Percentiles rank a stretch among this genome's conserved stretches.
These are phyloP conservation scores for Antrozous pallidus DNA, from an alignment of 2,797 vertebrate genomes.

Conservation along the genomic window DNA sequence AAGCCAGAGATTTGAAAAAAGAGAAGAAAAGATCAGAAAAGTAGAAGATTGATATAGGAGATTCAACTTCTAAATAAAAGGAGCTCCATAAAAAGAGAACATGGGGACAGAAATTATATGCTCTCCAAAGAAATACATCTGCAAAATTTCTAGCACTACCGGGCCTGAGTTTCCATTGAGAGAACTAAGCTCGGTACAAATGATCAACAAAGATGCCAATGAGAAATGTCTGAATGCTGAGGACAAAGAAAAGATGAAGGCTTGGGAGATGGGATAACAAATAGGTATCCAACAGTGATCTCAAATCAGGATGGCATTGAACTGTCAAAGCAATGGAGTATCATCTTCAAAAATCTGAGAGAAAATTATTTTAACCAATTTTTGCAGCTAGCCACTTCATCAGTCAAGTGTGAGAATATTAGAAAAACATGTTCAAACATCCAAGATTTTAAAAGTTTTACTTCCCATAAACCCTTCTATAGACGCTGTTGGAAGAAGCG, in stretches of 20 bases:
- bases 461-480: not conserved
- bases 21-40: not conserved
- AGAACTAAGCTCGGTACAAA: not conserved
- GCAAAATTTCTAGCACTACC: not conserved
- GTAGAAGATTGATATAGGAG: not conserved
- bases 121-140: not conserved
- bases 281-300: not conserved
- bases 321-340: not conserved
- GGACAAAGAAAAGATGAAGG: not conserved
- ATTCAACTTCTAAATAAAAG: not conserved
- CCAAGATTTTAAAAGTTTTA: not conserved
- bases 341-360: not conserved
- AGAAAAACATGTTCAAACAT: not conserved
- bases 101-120: not conserved
- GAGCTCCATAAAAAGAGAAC: not conserved
- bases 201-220: not conserved
- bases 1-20: not conserved
- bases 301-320: not conserved
- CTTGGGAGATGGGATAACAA: not conserved
- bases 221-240: not conserved
- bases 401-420: not conserved
- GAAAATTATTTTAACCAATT: not conserved
- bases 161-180: not conserved
- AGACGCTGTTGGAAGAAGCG: not conserved
- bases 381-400: not conserved